Evolutionary conservation across 2,113 vertebrate genomes (phyloP).

Genomic region (Hydrochoerus hydrochaeris): DNA sequence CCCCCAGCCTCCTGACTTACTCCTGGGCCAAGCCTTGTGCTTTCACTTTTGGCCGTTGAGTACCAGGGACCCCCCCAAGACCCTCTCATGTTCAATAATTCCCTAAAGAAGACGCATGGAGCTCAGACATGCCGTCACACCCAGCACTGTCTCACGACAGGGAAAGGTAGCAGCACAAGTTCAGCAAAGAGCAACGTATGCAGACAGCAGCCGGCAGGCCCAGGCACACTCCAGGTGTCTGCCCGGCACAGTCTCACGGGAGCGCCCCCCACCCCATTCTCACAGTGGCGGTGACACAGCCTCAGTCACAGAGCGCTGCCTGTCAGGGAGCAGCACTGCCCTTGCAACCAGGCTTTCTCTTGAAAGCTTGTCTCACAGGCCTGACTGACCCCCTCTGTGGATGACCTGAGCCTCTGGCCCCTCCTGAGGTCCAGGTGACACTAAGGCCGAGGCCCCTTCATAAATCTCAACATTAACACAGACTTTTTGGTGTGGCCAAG

Average conservation of each 20-base stretch:
- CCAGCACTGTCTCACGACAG: neutral
- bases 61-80: neutral
- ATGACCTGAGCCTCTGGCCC: neutral
- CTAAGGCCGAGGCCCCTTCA: neutral
- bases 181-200: neutral
- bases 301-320: neutral
- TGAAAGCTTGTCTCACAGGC: neutral
- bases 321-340: neutral
- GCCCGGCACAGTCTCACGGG: neutral
- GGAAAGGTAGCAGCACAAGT: neutral
- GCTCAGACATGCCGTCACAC: neutral
- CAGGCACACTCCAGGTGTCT: neutral
- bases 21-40: neutral
- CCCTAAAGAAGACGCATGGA: neutral
- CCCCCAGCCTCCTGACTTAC: neutral
- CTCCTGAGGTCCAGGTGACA: neutral
- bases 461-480: neutral
- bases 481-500: accelerated
- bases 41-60: neutral
- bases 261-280: neutral
- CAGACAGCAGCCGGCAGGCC: neutral
- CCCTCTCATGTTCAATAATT: neutral
- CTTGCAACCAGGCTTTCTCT: neutral
- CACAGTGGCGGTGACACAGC: too few species aligned
- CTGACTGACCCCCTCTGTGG: too few species aligned